phyloP scores from a whole-genome alignment of 1,140 invertebrate genomes.

The Cyclina sinensis region DNA sequence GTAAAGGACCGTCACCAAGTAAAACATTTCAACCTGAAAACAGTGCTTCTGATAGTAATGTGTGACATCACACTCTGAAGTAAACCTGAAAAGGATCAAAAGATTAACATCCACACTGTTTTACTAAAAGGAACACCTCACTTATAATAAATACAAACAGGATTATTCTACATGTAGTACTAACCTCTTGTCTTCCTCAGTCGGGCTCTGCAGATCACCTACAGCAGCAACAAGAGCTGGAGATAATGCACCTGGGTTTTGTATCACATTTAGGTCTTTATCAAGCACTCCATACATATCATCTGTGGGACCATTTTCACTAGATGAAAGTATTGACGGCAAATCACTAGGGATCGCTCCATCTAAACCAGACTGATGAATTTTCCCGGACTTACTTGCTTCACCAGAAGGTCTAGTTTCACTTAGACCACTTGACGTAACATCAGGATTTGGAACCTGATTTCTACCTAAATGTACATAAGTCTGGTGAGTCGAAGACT shows the following conservation, averaged over 20 bases:
- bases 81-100: no score
- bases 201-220: slow-evolving; percentile 45
- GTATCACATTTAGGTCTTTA: slow-evolving; percentile 63
- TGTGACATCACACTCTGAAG: no score
- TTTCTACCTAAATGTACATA: slow-evolving; percentile 56
- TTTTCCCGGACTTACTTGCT: neutral
- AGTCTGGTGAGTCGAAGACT: slow-evolving; percentile 52
- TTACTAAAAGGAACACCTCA: no score
- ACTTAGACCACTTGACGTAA: slow-evolving; percentile 47
- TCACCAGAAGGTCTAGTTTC: slow-evolving; percentile 18
- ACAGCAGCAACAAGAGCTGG: slow-evolving; percentile 62
- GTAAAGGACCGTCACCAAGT: no score
- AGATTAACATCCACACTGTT: no score
- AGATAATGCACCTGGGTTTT: slow-evolving; percentile 42
- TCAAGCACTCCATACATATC: slow-evolving; percentile 28
- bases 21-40: no score
- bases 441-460: slow-evolving; percentile 54
- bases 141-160: no score
- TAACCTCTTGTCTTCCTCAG: slow-evolving; percentile 53
- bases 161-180: no score
- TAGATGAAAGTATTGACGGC: neutral
- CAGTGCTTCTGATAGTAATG: no score
- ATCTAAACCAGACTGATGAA: neutral
- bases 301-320: neutral
- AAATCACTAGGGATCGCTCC: neutral